Evolutionary conservation across 2,888 invertebrate genomes (phyloP).

Genomic region (Macaria liturata): DNA sequence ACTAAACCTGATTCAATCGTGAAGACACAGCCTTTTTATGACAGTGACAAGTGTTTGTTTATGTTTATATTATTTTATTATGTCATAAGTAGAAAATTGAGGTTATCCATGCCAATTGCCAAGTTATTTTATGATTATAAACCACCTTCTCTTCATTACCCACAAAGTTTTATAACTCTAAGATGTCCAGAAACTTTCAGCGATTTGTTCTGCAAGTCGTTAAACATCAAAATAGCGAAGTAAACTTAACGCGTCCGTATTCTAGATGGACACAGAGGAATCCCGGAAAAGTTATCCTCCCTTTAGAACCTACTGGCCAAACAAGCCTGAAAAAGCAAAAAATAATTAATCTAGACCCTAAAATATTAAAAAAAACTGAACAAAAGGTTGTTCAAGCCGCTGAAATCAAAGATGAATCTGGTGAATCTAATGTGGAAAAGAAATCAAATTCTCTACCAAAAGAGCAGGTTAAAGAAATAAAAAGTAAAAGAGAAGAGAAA

Average conservation of each 20-base stretch:
- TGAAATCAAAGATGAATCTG: conserved; percentile 18
- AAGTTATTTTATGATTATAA: too few species aligned
- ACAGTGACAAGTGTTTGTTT: too few species aligned
- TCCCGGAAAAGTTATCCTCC: conserved; percentile 77
- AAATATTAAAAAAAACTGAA: conserved; percentile 41
- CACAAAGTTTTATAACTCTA: neutral
- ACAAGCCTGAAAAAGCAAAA: conserved; percentile 64
- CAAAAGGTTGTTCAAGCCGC: conserved; percentile 29
- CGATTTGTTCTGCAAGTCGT: conserved; percentile 41
- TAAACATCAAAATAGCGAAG: conserved; percentile 31
- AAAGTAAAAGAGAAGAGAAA: conserved; percentile 55
- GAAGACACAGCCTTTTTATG: too few species aligned
- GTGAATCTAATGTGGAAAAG: conserved; percentile 8
- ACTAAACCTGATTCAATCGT: too few species aligned
- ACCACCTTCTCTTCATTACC: too few species aligned
- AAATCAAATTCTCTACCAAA: conserved; percentile 9
- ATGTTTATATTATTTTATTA: too few species aligned
- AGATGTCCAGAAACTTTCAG: conserved; percentile 46
- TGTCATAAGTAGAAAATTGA: too few species aligned
- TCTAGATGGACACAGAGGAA: conserved; percentile 79
- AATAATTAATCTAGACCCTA: conserved; percentile 60
- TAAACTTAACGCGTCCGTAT: conserved; percentile 55
- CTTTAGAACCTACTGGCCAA: conserved; percentile 62
- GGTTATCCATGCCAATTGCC: too few species aligned
- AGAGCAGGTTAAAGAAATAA: conserved; percentile 48